These are phyloP conservation scores for Osmoderma eremita DNA, from an alignment of 2,888 invertebrate species.

Conservation along the genomic window DNA sequence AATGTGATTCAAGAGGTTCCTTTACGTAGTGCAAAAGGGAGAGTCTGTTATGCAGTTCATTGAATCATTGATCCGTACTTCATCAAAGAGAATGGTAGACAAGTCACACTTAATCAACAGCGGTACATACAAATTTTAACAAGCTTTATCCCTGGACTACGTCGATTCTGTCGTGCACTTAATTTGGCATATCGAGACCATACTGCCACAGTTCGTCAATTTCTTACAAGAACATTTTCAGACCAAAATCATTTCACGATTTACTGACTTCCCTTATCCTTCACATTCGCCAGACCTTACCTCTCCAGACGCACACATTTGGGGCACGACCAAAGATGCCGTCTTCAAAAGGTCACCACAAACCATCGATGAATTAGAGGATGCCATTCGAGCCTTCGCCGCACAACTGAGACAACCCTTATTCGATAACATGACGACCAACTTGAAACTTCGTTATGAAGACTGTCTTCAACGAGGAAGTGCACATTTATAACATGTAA, in stretches of 20 bases:
- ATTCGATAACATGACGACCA: not conserved
- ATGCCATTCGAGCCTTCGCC: not conserved
- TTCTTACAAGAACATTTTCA: too few species aligned
- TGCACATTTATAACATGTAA: not conserved
- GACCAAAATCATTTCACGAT: too few species aligned
- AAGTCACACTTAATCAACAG: not conserved
- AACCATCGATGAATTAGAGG: not conserved
- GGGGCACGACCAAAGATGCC: not conserved
- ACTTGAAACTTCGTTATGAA: slow-evolving; percentile 5
- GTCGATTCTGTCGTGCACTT: too few species aligned
- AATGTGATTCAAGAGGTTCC: not conserved
- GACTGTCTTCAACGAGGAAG: not conserved
- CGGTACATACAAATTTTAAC: too few species aligned
- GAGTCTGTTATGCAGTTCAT: not conserved
- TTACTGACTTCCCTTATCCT: too few species aligned
- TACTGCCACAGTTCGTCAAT: too few species aligned
- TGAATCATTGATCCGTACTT: not conserved
- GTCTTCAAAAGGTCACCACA: too few species aligned
- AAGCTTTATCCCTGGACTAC: too few species aligned
- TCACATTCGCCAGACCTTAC: too few species aligned
- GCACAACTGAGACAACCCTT: slow-evolving; percentile 4
- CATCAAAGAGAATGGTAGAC: not conserved
- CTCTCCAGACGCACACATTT: not conserved
- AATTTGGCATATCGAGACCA: too few species aligned
- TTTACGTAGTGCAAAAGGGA: slow-evolving; percentile 1